Evolutionary conservation across 2,113 vertebrate genomes (phyloP).

Genomic region (Zosterops japonicus): DNA sequence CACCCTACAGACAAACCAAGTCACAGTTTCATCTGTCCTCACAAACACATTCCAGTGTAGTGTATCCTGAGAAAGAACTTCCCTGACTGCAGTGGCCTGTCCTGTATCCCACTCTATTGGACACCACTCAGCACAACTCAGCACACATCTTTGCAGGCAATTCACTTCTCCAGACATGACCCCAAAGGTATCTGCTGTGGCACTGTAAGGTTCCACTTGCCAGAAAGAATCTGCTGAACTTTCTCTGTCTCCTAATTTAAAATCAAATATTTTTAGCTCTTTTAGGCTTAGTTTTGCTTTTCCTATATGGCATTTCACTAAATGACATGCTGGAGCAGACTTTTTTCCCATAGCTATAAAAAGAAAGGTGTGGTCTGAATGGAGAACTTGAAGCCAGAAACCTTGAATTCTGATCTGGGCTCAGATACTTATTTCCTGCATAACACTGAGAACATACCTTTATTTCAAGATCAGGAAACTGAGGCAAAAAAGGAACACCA

Average conservation of each 20-base stretch:
- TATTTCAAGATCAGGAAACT: not conserved
- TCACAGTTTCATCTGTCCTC: not conserved
- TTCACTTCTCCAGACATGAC: not conserved
- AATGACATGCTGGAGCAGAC: not conserved
- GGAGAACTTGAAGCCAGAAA: not conserved
- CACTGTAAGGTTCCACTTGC: not conserved
- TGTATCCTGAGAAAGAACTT: not conserved
- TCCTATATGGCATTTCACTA: constrained; percentile 15
- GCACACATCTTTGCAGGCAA: not conserved
- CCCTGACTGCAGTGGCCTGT: not conserved
- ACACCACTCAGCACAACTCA: not conserved
- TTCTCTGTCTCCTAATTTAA: not conserved
- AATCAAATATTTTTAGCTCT: constrained; percentile 5
- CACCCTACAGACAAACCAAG: not conserved
- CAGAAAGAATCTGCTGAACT: not conserved
- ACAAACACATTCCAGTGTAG: not conserved
- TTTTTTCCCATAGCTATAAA: constrained; percentile 40
- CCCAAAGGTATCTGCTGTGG: not conserved
- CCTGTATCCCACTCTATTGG: not conserved
- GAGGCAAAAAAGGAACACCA: not conserved
- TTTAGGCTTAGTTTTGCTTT: not conserved
- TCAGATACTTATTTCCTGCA: not conserved
- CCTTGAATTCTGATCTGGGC: not conserved
- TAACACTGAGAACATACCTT: not conserved
- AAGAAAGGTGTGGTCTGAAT: constrained; percentile 16